Evolutionary conservation across 2,888 invertebrate genomes (phyloP), one percentile per base, ranked within the genome.

Genomic region (Erebia palarica): DNA sequence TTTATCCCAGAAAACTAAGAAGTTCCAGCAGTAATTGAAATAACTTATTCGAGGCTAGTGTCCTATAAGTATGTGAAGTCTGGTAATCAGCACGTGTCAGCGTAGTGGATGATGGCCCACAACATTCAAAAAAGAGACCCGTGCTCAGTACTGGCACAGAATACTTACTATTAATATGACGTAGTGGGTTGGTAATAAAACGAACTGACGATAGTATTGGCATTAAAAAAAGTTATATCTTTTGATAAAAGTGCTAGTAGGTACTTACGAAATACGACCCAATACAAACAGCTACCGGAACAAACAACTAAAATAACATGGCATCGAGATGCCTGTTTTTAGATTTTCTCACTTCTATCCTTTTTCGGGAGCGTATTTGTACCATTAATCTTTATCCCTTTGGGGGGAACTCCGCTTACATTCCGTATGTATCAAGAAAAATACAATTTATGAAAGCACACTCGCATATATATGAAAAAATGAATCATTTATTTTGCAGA

Each of bases 371-470:
- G 77, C 79, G 74, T 77, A 78, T 78, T 76, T 72, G 69, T 75
- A 75, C 77, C 82, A 82, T 82, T 82, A 81, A 82, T 82, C 82
- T 82, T 79, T 78, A 79, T 81, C 69, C 75, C 71, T n/a, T n/a
- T 61, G 53, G 68, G 73, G 73, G 74, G 73, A 49, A 18, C 72
- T 66, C 79, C 73, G 71, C 76, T 78, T 74, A 75, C 73, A 73
- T 73, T 75, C 69, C 66, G 72, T 74, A 76, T 76, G 72, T 73
- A 73, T 70, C 68, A 71, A 57, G 66, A 70, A 71, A 74, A 70
- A 71, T 73, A 67, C 72, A 70, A 70, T 68, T 73, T 70, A 70
- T 65, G 72, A 67, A 70, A 73, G 72, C 64, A 68, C 66, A 67
- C 66, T 59, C 58, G 58, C 65, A 74, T 71, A 69, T 57, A 69